phyloP scores from a whole-genome alignment of 2,888 invertebrate species.

The Anticlea derivata region DNA sequence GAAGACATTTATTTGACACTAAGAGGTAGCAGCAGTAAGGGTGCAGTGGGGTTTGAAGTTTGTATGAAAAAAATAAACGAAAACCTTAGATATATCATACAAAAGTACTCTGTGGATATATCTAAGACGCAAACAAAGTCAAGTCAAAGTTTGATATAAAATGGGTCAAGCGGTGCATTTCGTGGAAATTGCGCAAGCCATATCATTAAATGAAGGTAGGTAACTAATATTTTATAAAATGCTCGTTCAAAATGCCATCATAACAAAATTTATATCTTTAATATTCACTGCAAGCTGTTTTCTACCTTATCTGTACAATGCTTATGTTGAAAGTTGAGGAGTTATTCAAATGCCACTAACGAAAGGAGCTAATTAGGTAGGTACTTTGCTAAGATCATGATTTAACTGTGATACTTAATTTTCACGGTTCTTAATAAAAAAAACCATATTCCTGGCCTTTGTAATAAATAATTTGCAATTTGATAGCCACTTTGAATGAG shows the following conservation, averaged over 20 bases:
- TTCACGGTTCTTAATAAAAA: conserved; percentile 23
- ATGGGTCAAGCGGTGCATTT: conserved; percentile 15
- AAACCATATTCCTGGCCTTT: conserved; percentile 15
- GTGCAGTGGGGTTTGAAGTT: too few species aligned
- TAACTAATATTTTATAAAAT: conserved; percentile 25
- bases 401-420: conserved; percentile 32
- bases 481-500: conserved; percentile 5
- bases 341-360: neutral
- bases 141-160: neutral
- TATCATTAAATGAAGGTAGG: conserved; percentile 17
- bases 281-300: neutral
- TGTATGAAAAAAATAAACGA: too few species aligned
- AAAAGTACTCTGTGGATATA: too few species aligned
- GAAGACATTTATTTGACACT: too few species aligned
- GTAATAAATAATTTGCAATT: conserved; percentile 17
- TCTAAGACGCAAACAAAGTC: too few species aligned
- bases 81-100: too few species aligned
- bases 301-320: neutral
- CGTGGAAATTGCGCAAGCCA: conserved; percentile 24
- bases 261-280: conserved; percentile 7
- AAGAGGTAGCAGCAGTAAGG: too few species aligned
- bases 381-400: conserved; percentile 27
- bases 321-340: neutral
- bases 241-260: conserved; percentile 24
- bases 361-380: too few species aligned